A percentile compares a stretch with the other conserved stretches of the same genome.
Evolutionary conservation across 2,113 vertebrate genomes (phyloP).

Genomic region (Todiramphus saurophagus): DNA sequence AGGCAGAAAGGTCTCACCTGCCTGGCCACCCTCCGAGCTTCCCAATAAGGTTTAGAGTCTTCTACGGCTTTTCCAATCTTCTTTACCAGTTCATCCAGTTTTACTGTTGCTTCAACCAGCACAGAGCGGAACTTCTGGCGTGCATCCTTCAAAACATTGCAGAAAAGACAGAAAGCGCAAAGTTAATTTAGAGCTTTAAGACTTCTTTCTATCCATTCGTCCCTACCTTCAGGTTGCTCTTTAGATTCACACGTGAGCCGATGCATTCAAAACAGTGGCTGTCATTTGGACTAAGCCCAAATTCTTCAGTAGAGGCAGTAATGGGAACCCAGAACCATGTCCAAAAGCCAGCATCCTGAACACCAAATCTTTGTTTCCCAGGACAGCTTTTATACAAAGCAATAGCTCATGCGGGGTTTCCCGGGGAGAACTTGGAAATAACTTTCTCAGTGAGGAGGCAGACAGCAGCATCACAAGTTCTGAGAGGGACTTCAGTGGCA

Average conservation of each 20-base stretch:
- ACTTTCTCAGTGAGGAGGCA: neutral
- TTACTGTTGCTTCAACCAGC: constrained; percentile 90
- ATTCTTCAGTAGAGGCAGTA: neutral
- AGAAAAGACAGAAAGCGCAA: neutral
- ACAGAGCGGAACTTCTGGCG: constrained; percentile 93
- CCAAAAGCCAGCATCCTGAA: neutral
- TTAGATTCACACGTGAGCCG: neutral
- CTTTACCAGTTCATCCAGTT: constrained; percentile 92
- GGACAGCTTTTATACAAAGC: neutral
- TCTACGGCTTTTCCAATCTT: constrained; percentile 95
- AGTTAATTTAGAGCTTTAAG: neutral
- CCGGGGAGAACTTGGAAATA: neutral
- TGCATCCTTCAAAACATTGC: constrained; percentile 78
- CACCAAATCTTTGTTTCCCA: neutral
- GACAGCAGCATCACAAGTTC: neutral
- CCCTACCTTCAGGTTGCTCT: neutral
- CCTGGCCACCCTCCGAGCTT: constrained; percentile 88
- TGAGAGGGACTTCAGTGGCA: neutral
- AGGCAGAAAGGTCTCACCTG: constrained; percentile 80
- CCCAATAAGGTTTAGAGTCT: constrained; percentile 98
- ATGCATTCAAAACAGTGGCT: neutral
- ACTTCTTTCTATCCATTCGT: neutral
- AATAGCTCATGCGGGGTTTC: neutral
- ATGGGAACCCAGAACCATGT: neutral
- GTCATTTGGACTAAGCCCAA: neutral